Base-by-base conservation (phyloP, 2,797 vertebrate genomes). In the Cryptoprocta ferox region DNA sequence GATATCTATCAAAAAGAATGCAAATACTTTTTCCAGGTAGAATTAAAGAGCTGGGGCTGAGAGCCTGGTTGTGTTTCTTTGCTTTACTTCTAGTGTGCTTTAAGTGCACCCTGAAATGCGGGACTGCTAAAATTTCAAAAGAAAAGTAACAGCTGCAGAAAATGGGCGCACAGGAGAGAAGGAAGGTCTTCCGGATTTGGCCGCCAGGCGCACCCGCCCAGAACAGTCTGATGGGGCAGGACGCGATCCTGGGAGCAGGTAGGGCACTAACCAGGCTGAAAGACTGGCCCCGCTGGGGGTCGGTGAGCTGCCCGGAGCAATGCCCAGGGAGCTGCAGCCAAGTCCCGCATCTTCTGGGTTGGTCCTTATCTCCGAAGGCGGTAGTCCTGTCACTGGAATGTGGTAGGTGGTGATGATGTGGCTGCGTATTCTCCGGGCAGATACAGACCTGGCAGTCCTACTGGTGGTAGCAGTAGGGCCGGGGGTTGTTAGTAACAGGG, bases 381-480 rank as follows among this genome's bases (percentile, higher is more conserved):
- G 42, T 16, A 16, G 10, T 28, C 53, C 28, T 2, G 13, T 81
- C 3, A 56, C 73, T 24, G n/a, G 48, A n/a, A 39, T 0, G 53
- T 53, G 10, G 59, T 13, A 8, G 32, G 53, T 18, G 16, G 15
- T 13, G 21, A 61, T 8, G 12, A 70, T 7, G 10, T 45, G 37
- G 39, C 50, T 21, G 26, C 26, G 2, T 14, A 65, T 4, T 68
- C 73, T 85, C 85, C 28, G 56, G 37, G 81, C 26, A 59, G 24
- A 86, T 2, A 35, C 2, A n/a, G 59, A 48, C 50, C 37, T 45
- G 35, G 35, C 45, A 24, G 0, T 30, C 0, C 0, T 50, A 39
- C 10, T 5, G 42, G 76, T 56, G 37, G 42, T 7, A 24, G 45
- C 37, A 26, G 37, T 53, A 37, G 15, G 53, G 39, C 37, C 76